Percentiles rank a stretch among this genome's conserved stretches.
Evolutionary conservation across 2,113 vertebrate genomes (phyloP).

Genomic region (Phaetusa simplex): DNA sequence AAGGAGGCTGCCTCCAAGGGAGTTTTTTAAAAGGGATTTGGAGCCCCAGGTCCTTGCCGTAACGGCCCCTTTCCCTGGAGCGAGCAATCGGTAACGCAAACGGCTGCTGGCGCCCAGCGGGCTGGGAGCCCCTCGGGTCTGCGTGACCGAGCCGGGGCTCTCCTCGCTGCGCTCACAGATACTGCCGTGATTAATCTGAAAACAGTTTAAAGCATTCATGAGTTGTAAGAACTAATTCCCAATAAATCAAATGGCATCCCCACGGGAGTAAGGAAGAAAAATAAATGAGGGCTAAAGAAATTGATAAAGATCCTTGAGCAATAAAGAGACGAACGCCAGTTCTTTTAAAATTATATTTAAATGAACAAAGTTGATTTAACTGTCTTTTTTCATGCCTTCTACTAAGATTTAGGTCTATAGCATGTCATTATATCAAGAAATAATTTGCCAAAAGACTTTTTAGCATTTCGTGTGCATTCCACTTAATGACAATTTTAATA

Average conservation of each 20-base stretch:
- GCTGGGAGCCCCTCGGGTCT: background rate
- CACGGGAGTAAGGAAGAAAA: conserved; percentile 64
- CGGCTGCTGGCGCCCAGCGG: background rate
- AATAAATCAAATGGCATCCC: conserved; percentile 76
- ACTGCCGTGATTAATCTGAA: conserved; percentile 67
- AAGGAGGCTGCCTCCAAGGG: background rate
- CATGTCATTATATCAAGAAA: conserved; percentile 69
- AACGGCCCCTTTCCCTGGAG: background rate
- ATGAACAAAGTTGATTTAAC: conserved; percentile 78
- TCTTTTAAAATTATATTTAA: conserved; percentile 78
- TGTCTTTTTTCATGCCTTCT: conserved; percentile 68
- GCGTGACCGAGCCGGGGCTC: background rate
- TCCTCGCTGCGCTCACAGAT: background rate
- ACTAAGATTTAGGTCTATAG: conserved; percentile 71
- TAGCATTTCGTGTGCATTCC: conserved; percentile 51
- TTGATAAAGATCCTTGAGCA: conserved; percentile 75
- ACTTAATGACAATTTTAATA: conserved; percentile 68
- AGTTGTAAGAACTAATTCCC: conserved; percentile 75
- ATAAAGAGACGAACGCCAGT: conserved; percentile 69
- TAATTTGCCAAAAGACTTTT: conserved; percentile 68
- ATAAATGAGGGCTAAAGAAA: conserved; percentile 78
- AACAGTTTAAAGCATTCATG: conserved; percentile 74
- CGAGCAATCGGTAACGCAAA: background rate
- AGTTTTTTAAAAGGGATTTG: background rate
- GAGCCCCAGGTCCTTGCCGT: background rate